Conservation (phyloP, 2,888 invertebrate species). For the Ryuthela nishihirai region DNA sequence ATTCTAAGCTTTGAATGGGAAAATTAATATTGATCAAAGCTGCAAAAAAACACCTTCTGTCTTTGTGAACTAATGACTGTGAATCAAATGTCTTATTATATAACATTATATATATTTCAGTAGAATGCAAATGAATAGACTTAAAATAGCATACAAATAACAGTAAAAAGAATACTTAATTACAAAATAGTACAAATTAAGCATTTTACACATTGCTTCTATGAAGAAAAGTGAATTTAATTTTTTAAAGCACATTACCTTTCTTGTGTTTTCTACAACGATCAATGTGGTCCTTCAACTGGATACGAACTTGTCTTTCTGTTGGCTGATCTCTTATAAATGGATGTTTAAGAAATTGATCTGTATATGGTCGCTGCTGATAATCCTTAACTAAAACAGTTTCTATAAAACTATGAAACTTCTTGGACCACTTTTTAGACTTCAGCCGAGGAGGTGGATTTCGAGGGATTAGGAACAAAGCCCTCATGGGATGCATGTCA, state of each 20-base stretch:
- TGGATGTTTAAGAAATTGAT: conserved; percentile 92
- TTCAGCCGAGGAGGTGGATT: conserved; percentile 97
- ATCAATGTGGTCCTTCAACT: conserved; percentile 99
- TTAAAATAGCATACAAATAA: not conserved
- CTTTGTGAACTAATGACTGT: too few species aligned
- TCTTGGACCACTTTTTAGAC: conserved; percentile 82
- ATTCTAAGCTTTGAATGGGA: too few species aligned
- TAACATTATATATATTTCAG: not conserved
- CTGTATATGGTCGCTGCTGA: conserved; percentile 96
- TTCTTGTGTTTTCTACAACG: conserved; percentile 50
- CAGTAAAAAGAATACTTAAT: not conserved
- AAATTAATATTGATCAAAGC: too few species aligned
- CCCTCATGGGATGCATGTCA: conserved; percentile 99
- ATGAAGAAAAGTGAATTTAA: not conserved
- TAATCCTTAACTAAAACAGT: conserved; percentile 98
- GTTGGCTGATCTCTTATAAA: conserved; percentile 99
- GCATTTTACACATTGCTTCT: not conserved
- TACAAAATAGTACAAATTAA: not conserved
- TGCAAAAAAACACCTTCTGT: too few species aligned
- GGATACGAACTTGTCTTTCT: conserved; percentile 95
- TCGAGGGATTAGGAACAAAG: conserved; percentile 95
- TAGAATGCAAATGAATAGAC: not conserved
- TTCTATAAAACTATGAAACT: conserved; percentile 78
- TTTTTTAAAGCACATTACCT: conserved; percentile 2
- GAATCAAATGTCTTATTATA: too few species aligned